A percentile compares a stretch with the other conserved stretches of the same genome.
phyloP scores from a whole-genome alignment of 1,140 invertebrate genomes.

The Melanaphis sacchari region DNA sequence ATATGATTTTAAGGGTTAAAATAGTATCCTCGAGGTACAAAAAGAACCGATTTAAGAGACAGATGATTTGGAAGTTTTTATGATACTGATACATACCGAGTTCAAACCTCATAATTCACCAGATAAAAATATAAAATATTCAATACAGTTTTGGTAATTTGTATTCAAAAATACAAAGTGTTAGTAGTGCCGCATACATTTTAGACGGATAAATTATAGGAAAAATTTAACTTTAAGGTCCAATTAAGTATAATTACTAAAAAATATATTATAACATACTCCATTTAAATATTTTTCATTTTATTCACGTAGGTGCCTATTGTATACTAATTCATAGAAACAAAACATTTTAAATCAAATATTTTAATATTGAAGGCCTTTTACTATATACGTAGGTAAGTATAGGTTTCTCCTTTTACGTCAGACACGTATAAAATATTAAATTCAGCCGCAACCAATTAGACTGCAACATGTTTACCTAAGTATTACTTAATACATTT shows the following conservation, averaged over 20 bases:
- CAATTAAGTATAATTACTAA: neutral
- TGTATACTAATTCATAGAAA: neutral
- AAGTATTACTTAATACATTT: neutral
- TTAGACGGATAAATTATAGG: neutral
- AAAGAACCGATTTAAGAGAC: neutral
- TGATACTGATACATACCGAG: neutral
- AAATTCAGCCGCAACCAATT: neutral
- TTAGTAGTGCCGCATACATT: neutral
- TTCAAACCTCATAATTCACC: neutral
- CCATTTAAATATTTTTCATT: neutral
- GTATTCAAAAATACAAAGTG: neutral
- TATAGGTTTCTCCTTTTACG: neutral
- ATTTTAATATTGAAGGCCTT: neutral
- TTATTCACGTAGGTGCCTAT: neutral
- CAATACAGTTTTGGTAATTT: neutral
- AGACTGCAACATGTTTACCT: neutral
- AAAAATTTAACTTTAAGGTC: neutral
- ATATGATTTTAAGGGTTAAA: neutral
- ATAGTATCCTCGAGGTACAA: neutral
- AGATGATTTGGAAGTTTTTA: constrained; percentile 1
- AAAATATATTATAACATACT: neutral
- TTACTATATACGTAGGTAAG: neutral
- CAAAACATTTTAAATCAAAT: neutral
- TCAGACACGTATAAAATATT: neutral
- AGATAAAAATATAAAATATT: neutral